Evolutionary conservation across 2,113 vertebrate genomes (phyloP).

Genomic region (Apodemus sylvaticus): DNA sequence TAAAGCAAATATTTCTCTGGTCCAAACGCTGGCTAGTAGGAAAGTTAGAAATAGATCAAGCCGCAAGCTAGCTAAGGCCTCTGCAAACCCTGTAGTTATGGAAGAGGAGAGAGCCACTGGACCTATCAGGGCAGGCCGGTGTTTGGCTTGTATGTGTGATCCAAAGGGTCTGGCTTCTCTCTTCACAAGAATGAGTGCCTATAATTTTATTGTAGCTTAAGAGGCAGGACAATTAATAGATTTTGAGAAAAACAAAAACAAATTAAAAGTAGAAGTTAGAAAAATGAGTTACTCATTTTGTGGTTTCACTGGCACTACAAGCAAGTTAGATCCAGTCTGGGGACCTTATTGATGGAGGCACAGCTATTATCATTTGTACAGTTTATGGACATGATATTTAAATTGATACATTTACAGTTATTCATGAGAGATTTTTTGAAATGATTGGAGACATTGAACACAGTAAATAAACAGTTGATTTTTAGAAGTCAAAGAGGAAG

Average conservation of each 20-base stretch:
- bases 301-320: not conserved
- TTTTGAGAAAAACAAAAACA: not conserved
- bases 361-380: fast-evolving
- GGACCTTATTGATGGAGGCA: not conserved
- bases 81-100: no score
- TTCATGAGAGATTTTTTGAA: not conserved
- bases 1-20: not conserved
- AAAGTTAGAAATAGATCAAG: not conserved
- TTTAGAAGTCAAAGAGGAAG: not conserved
- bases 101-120: not conserved
- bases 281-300: not conserved
- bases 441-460: not conserved
- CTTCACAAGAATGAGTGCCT: not conserved
- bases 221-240: not conserved
- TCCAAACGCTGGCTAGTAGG: not conserved
- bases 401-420: not conserved
- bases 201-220: not conserved
- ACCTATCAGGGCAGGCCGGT: not conserved
- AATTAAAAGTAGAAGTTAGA: not conserved
- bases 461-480: not conserved
- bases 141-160: not conserved
- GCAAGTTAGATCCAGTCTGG: not conserved
- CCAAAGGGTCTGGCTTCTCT: not conserved
- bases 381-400: not conserved
- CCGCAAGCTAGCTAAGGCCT: fast-evolving